Evolutionary conservation across 2,797 vertebrate genomes (phyloP), one percentile per base, ranked within the genome.

Genomic region (Microctenopoma steveboyesi): DNA sequence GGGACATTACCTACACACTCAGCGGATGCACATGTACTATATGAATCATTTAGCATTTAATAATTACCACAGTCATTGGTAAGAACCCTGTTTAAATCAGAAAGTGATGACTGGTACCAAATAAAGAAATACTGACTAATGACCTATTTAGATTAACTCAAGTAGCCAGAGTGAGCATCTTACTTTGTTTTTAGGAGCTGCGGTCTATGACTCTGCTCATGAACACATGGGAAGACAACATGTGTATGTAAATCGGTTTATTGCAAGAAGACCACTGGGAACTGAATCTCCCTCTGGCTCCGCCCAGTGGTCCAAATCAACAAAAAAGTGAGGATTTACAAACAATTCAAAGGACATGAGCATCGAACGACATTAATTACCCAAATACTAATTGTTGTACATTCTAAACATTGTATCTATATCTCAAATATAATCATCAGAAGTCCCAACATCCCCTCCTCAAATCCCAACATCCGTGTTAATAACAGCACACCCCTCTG

Each of bases 231-330:
- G 56, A 0, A 57, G 53, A 62, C 45, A 0, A 42, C 7, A 48
- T 47, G 59, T 79, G 88, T 61, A 78, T 88, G 88, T 87, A 90
- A 90, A 91, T 90, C 86, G 76, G 78, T 92, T 92, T 92, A 92
- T 92, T 93, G 84, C 79, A 83, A 82, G 85, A 89, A 81, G 80
- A 89, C 81, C 82, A 70, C 79, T 79, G 81, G 79, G 74, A 74
- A 78, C 65, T 51, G 51, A 8, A 30, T 53, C 74, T 61, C 49
- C 52, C 53, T 74, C 25, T 54, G 48, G 57, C 64, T 76, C 74
- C 47, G 62, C 71, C 81, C 90, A 85, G 82, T 87, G 79, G 87
- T 86, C 85, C 74, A 79, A 79, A 42, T 78, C 76, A 86, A 89
- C 86, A 18, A 18, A 89, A 88, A 85, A 80, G 81, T 3, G 9